Base-by-base conservation (phyloP, 2,888 invertebrate species). In the Neelides folsomi region DNA sequence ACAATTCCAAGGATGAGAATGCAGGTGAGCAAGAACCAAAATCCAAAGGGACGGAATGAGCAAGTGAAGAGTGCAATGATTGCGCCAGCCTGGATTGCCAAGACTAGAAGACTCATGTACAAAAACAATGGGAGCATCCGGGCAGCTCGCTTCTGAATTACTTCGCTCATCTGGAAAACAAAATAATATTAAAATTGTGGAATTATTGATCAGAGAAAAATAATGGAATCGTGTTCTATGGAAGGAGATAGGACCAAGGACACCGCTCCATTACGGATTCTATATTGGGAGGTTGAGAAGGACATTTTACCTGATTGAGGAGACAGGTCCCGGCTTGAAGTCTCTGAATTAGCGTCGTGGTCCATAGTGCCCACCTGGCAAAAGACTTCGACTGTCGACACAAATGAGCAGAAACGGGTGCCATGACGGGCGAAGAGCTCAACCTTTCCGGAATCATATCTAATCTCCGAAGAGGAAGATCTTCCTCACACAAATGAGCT, bases 51-150 rank as follows among this genome's bases (percentile, higher is more conserved):
- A 44, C 56, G 45, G 43, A 54, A 36, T 13, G 63, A 54, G 44
- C 45, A 49, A 35, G 56, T 43, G 39, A 63, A 55, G 40, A 63
- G 52, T 39, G 52, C 47, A 39, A 60, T 27, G 37, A 63, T 54
- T 27, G 54, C 59, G 20, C 36, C 50, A 15, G 57, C 54, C 54
- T 63, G 63, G 19, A 60, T 49, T 40, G 56, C 58, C 27, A 59
- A 51, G 56, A 63, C 61, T 56, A 63, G 60, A 55, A 63, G 62
- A 52, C 60, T 62, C 58, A 56, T 47, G 53, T 63, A 63, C 45
- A 63, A 45, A 16, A 61, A 40, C 40, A 63, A 37, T 13, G 61
- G 61, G 20, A 63, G 52, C 19, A 63, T 45, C 13, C 54, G 54
- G 19, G 44, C 52, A 4, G 57, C 48, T 46, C 57, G 54, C 52